Percentiles rank a stretch among this genome's conserved stretches.
Evolutionary conservation across 2,797 vertebrate genomes (phyloP).

Genomic region (Ispidina lecontei): DNA sequence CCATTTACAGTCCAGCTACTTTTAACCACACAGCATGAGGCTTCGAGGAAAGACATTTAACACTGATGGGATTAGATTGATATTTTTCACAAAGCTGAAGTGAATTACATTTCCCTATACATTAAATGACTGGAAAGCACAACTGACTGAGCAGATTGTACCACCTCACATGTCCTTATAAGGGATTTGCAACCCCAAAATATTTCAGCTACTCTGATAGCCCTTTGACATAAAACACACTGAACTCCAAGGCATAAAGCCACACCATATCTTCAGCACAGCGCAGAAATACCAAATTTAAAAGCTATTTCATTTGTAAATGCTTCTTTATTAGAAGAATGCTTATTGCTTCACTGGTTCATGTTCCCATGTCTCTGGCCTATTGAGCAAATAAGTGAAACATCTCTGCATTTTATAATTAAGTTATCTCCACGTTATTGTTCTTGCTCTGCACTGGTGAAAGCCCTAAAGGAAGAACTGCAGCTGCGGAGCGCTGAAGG

Average conservation of each 20-base stretch:
- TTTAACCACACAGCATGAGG: not conserved
- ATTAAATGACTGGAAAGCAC: not conserved
- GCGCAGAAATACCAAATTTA: not conserved
- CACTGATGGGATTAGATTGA: not conserved
- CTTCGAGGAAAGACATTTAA: not conserved
- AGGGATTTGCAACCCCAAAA: not conserved
- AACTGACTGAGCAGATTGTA: not conserved
- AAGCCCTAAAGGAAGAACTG: slow-evolving; percentile 24
- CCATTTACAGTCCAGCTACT: not conserved
- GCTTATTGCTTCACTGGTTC: not conserved
- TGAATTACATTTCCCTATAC: fast-evolving
- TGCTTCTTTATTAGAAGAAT: not conserved
- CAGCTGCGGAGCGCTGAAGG: slow-evolving; percentile 9
- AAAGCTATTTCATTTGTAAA: slow-evolving; percentile 24
- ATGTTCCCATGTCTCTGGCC: not conserved
- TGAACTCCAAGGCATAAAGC: not conserved
- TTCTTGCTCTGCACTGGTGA: slow-evolving; percentile 1
- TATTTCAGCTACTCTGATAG: not conserved
- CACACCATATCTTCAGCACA: not conserved
- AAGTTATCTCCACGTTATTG: slow-evolving; percentile 5
- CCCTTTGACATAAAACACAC: not conserved
- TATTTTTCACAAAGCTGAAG: not conserved
- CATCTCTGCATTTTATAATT: slow-evolving; percentile 41
- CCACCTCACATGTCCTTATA: not conserved
- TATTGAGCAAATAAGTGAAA: slow-evolving; percentile 28